phyloP scores from a whole-genome alignment of 2,888 invertebrate genomes.

The Ligdia adustata region DNA sequence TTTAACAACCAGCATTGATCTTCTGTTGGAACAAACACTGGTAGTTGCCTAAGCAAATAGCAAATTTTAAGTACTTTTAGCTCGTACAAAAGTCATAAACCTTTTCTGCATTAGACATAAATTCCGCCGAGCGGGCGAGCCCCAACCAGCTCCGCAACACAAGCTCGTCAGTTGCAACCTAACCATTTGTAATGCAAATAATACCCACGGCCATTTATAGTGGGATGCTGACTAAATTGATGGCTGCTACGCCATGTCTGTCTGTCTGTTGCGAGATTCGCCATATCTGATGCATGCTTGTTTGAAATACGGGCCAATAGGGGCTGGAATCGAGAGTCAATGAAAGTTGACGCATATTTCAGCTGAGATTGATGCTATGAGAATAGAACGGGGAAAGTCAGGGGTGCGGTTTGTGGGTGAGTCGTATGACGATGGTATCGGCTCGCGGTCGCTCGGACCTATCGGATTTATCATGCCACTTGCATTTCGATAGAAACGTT shows the following conservation, averaged over 20 bases:
- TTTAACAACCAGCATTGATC: no score
- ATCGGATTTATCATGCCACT: constrained; percentile 6
- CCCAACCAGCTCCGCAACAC: constrained; percentile 11
- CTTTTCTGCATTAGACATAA: constrained; percentile 13
- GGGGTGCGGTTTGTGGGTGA: constrained; percentile 22
- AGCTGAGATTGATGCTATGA: constrained; percentile 27
- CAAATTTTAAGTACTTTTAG: neutral
- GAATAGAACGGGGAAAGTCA: constrained; percentile 23
- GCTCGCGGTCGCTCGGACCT: neutral
- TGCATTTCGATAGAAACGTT: constrained; percentile 1
- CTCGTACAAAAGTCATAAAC: constrained; percentile 7
- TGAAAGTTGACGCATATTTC: constrained; percentile 37
- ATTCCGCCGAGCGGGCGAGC: constrained; percentile 1
- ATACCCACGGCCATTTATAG: constrained; percentile 34
- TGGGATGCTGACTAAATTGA: constrained; percentile 40
- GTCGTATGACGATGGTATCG: constrained; percentile 3
- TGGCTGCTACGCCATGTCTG: constrained; percentile 35
- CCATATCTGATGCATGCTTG: constrained; percentile 63
- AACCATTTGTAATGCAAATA: constrained; percentile 36
- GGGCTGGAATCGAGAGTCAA: constrained; percentile 42
- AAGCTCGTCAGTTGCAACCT: constrained; percentile 19
- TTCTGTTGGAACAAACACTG: no score
- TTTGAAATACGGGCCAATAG: constrained; percentile 47
- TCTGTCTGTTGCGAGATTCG: constrained; percentile 40
- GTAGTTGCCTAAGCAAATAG: no score